Evolutionary conservation across 2,797 vertebrate genomes (phyloP).

Genomic region (Siniperca obscura): DNA sequence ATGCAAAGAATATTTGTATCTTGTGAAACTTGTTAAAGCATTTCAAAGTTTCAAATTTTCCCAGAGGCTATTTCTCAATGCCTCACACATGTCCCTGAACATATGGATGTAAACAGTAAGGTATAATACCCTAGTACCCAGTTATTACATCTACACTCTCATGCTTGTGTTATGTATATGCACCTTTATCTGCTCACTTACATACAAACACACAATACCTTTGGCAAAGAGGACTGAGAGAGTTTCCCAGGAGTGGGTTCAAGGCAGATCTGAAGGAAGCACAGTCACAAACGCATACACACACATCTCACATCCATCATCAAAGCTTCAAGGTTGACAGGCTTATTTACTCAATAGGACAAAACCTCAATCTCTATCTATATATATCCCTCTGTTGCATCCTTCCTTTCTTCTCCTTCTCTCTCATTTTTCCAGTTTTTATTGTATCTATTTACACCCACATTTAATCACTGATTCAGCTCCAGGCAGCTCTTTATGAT

Average conservation of each 20-base stretch:
- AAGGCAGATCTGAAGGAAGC: conserved; percentile 40
- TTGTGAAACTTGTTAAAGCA: conserved; percentile 23
- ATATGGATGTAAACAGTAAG: conserved; percentile 4
- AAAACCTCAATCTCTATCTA: conserved; percentile 61
- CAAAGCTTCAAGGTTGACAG: conserved; percentile 67
- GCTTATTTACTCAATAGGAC: conserved; percentile 69
- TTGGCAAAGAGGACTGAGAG: conserved; percentile 18
- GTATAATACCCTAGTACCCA: background rate
- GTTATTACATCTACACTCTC: background rate
- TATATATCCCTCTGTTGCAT: conserved; percentile 56
- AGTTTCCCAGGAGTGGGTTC: conserved; percentile 57
- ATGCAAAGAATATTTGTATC: conserved; percentile 12
- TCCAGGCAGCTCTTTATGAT: conserved; percentile 42
- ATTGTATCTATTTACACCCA: conserved; percentile 57
- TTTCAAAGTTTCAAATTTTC: conserved; percentile 24
- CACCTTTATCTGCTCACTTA: conserved; percentile 3
- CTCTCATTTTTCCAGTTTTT: conserved; percentile 42
- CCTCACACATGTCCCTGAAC: background rate
- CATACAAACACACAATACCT: conserved; percentile 5
- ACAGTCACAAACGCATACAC: conserved; percentile 27
- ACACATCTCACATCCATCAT: conserved; percentile 61
- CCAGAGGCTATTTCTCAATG: background rate
- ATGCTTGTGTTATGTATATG: background rate
- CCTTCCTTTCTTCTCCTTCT: conserved; percentile 38
- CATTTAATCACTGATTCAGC: conserved; percentile 57